Base-by-base conservation (phyloP, 2,113 vertebrate species). In the Catharus bicknelli region DNA sequence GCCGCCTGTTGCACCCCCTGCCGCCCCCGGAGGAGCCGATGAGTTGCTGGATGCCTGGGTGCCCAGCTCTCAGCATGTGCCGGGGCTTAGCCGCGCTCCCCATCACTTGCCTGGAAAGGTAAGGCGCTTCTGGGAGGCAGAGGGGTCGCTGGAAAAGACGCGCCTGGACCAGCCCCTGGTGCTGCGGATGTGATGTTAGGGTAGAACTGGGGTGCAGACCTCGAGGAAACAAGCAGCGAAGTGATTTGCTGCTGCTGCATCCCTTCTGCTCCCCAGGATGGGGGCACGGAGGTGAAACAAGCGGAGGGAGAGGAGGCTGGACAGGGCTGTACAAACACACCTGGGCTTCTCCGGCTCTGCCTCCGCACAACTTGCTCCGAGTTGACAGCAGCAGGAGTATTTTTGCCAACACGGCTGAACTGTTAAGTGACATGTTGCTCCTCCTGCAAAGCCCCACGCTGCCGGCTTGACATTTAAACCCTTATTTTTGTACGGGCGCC, bases 41-140 rank as follows among this genome's bases (percentile, higher is more conserved):
- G 91, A 64, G 76, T 58, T 95, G 82, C 87, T 93, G 61, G 94
- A 40, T 90, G 72, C 90, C 68, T 48, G 79, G 51, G 81, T 88
- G 40, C 82, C 70, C 90, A 54, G 61, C 83, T 85, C 59, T 80
- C 95, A 97, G 86, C 93, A 98, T 99, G 98, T 99, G 98, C 95
- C 98, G 97, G 94, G 98, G 97, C 89, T 95, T 99, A 85, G 83
- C 98, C 87, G 87, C 97, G 2, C 97, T 99, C 79, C 98, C 98
- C 32, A 95, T 95, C 95, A 94, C 97, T 96, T 99, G 98, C 95
- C 94, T 99, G 96, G 98, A 99, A 96, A 99, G 99, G 98, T 99
- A 98, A 96, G 96, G 79, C 67, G 51, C 78, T 82, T 45, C 70
- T 75, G 92, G 66, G 73, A 36, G 32, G 86, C 63, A 45, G 50